Conservation (phyloP, 1,140 invertebrate species). For the Papilio machaon region DNA sequence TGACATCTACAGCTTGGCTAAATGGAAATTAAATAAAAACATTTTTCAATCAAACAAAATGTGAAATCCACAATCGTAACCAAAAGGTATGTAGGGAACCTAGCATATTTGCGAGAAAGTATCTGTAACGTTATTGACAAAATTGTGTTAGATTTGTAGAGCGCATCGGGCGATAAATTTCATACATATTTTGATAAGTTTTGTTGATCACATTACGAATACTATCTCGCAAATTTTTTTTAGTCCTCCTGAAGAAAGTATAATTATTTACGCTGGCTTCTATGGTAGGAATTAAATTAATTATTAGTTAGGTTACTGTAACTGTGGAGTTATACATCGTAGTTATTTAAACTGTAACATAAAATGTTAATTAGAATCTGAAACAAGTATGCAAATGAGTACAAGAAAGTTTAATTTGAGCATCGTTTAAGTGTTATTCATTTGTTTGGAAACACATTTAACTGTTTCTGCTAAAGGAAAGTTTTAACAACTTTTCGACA, state of each 20-base stretch:
- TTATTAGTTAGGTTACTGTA: neutral
- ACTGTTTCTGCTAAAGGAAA: constrained; percentile 48
- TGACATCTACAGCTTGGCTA: no score
- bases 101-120: no score
- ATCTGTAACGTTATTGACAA: no score
- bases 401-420: constrained; percentile 19
- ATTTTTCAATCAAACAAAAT: no score
- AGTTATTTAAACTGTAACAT: neutral
- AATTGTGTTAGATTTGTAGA: no score
- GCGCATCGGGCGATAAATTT: no score
- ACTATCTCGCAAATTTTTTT: no score
- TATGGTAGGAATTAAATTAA: neutral
- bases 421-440: constrained; percentile 37
- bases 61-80: neutral
- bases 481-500: constrained; percentile 53
- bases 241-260: no score
- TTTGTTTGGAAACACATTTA: constrained; percentile 54
- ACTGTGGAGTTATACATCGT: neutral
- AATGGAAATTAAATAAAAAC: no score
- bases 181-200: no score
- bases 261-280: neutral
- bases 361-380: neutral
- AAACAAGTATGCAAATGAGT: constrained; percentile 18
- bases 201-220: no score
- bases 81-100: neutral